Evolutionary conservation across 2,113 vertebrate species (phyloP), one percentile per base, ranked within the genome.

Genomic region (Xiphophorus maculatus): DNA sequence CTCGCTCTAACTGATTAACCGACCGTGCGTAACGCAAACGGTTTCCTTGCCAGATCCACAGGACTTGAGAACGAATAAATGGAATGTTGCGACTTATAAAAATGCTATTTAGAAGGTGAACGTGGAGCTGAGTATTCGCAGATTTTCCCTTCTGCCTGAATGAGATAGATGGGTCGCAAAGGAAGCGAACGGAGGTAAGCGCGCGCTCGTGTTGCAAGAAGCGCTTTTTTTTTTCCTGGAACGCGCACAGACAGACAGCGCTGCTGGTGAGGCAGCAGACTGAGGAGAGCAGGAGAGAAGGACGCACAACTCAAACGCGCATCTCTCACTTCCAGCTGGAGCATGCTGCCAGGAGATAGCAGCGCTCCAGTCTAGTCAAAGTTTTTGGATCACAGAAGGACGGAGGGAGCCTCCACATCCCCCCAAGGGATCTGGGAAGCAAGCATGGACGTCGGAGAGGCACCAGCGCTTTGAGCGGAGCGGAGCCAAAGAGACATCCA

Each of bases 171-270:
- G 74, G 58, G 27, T 85, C 71, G 84, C 42, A 28, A 82, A 65
- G 83, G 63, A 79, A 76, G 71, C 7, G 64, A 81, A 73, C 79
- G 76, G 83, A 77, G 84, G 79, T 83, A 79, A 81, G 89, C 89
- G 90, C 92, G 92, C 81, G 82, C 89, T 87, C 87, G 86, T 87
- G 78, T 83, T 65, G 66, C 14, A 42, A 83, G 79, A 82, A 74
- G 74, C 76, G 62, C 60, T 72, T 82, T 70, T 77, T 40, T 35
- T 35, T 67, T 78, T 76, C 63, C 74, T 51, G 69, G 76, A 75
- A 86, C 86, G 86, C 86, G 89, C 90, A 79, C 77, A 84, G 80
- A 71, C 81, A 83, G 79, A 77, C 88, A 86, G 83, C 63, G 84
- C 83, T 86, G 87, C 83, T 85, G 74, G 84, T 84, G 86, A 89